phyloP scores from a whole-genome alignment of 2,888 invertebrate genomes.

The Nebria brevicollis region DNA sequence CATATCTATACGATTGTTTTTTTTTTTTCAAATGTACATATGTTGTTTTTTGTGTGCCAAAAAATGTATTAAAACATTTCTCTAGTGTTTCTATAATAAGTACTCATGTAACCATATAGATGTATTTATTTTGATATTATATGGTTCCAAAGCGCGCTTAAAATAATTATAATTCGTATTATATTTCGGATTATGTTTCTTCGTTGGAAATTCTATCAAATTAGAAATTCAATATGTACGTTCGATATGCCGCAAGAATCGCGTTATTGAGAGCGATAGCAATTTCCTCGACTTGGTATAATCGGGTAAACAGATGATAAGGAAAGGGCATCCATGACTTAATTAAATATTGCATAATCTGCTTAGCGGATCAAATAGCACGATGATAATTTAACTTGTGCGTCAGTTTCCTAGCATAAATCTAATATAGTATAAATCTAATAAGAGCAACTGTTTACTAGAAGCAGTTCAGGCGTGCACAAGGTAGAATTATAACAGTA shows the following conservation, averaged over 20 bases:
- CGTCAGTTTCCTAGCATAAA: slow-evolving; percentile 25
- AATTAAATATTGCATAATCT: slow-evolving; percentile 40
- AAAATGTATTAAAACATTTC: no score
- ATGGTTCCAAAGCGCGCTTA: no score
- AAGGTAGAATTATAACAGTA: slow-evolving; percentile 42
- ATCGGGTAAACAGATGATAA: not conserved
- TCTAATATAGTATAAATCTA: slow-evolving; percentile 44
- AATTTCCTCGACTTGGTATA: not conserved
- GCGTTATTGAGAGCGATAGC: not conserved
- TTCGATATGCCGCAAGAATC: not conserved
- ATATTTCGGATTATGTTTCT: not conserved
- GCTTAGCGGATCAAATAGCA: slow-evolving; percentile 39
- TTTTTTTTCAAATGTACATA: not conserved
- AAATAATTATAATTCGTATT: not conserved
- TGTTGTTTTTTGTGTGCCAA: not conserved
- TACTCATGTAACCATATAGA: no score
- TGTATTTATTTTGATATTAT: no score
- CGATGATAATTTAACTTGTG: slow-evolving; percentile 33
- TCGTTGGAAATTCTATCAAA: not conserved
- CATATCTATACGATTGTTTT: not conserved
- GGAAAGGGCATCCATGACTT: slow-evolving; percentile 17
- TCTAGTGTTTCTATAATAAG: no score
- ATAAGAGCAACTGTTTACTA: slow-evolving; percentile 12
- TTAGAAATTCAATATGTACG: not conserved
- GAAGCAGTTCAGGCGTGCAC: not conserved